phyloP scores from a whole-genome alignment of 2,797 vertebrate genomes.

The Rhabdomys pumilio region DNA sequence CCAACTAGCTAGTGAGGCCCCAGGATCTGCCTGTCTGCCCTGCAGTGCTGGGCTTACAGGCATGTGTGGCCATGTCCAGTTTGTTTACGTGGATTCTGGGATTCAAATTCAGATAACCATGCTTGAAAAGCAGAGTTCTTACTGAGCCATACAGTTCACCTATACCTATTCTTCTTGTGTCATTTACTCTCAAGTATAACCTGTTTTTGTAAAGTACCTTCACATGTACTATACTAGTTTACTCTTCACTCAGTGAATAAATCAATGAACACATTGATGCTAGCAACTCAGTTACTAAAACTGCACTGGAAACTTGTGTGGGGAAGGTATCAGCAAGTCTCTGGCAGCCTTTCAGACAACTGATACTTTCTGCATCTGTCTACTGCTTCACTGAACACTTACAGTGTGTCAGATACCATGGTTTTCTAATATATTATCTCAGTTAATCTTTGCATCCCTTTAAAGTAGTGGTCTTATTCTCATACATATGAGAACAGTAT shows the following conservation, averaged over 20 bases:
- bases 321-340: neutral
- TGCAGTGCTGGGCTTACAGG: neutral
- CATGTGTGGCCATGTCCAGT: neutral
- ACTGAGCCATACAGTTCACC: too few species aligned
- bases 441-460: neutral
- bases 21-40: neutral
- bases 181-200: neutral
- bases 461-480: neutral
- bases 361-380: conserved; percentile 18
- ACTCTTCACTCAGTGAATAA: neutral
- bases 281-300: neutral
- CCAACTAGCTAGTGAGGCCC: neutral
- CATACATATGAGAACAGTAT: neutral
- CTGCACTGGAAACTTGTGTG: neutral
- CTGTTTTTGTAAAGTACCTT: neutral
- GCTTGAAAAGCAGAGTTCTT: neutral
- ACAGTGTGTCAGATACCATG: neutral
- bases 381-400: neutral
- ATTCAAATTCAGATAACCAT: neutral
- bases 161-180: neutral
- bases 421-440: neutral
- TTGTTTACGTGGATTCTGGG: neutral
- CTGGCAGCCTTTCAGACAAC: neutral
- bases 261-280: neutral
- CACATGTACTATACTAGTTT: neutral